Percentiles rank a stretch among this genome's conserved stretches.
These are phyloP conservation scores for Lypha dubia DNA, from an alignment of 2,888 invertebrate genomes.

Conservation along the genomic window DNA sequence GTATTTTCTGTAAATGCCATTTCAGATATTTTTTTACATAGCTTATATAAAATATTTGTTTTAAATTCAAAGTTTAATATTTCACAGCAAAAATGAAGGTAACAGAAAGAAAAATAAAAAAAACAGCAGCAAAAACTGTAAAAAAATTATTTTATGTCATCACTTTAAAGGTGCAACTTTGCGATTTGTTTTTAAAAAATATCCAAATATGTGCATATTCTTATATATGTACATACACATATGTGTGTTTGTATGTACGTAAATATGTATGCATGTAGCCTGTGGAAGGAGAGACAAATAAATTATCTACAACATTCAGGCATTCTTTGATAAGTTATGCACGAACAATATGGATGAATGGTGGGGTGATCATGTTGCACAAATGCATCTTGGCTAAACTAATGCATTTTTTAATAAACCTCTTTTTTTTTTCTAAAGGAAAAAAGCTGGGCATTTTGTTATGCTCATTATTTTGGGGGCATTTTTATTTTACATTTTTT, in stretches of 20 bases:
- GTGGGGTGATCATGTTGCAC: conserved; percentile 23
- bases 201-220: not conserved
- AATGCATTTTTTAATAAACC: conserved; percentile 29
- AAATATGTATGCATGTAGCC: not conserved
- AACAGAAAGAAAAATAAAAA: too few species aligned
- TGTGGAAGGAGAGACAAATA: not conserved
- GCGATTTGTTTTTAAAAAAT: conserved; percentile 1
- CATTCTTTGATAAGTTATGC: conserved; percentile 50
- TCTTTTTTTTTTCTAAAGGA: conserved; percentile 3
- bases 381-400: conserved; percentile 5
- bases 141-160: conserved; percentile 46
- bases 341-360: conserved; percentile 22
- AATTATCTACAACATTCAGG: conserved; percentile 36
- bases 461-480: conserved; percentile 14
- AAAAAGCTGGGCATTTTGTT: conserved; percentile 3
- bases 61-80: conserved; percentile 42
- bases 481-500: conserved; percentile 18
- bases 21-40: not conserved
- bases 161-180: conserved; percentile 53
- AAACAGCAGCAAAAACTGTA: not conserved
- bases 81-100: conserved; percentile 34
- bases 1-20: not conserved
- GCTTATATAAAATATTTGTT: conserved; percentile 3
- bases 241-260: not conserved
- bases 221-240: not conserved